Evolutionary conservation across 1,140 invertebrate genomes (phyloP).

Genomic region (Manduca sexta): DNA sequence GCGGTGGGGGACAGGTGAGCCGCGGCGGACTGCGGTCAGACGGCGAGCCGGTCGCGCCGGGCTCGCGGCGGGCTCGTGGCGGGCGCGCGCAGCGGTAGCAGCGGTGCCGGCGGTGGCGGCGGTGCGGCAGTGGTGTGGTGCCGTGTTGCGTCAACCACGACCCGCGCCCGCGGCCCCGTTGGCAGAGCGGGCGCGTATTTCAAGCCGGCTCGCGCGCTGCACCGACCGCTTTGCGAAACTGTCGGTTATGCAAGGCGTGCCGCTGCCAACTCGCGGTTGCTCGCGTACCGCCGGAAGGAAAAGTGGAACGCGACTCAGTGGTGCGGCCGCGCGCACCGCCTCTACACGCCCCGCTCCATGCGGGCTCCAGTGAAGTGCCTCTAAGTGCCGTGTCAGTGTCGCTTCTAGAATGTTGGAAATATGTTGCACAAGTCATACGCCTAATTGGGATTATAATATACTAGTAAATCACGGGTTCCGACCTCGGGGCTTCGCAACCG

Average conservation of each 20-base stretch:
- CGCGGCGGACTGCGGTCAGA: constrained; percentile 5
- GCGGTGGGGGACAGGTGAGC: constrained; percentile 40
- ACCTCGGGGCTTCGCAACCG: constrained; percentile 26
- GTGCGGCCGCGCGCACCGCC: constrained; percentile 58
- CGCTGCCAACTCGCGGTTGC: constrained; percentile 64
- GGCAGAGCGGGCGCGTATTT: constrained; percentile 53
- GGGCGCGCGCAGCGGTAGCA: constrained; percentile 15
- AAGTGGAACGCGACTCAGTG: constrained; percentile 71
- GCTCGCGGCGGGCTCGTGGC: constrained; percentile 4
- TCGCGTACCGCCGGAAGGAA: constrained; percentile 67
- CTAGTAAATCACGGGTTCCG: constrained; percentile 43
- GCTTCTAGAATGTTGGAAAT: constrained; percentile 63
- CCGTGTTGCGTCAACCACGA: constrained; percentile 42
- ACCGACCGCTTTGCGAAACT: constrained; percentile 64
- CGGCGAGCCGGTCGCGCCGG: constrained; percentile 6
- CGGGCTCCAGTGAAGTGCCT: constrained; percentile 54
- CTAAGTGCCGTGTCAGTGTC: constrained; percentile 63
- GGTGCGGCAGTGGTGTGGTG: constrained; percentile 26
- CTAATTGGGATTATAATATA: constrained; percentile 67
- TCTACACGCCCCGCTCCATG: constrained; percentile 43
- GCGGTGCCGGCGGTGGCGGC: constrained; percentile 22
- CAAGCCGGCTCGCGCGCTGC: constrained; percentile 55
- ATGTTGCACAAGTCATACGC: constrained; percentile 65
- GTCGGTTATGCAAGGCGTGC: constrained; percentile 64
- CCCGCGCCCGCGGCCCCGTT: constrained; percentile 33